Evolutionary conservation across 2,113 vertebrate species (phyloP).

Genomic region (Sinocyclocheilus grahami): DNA sequence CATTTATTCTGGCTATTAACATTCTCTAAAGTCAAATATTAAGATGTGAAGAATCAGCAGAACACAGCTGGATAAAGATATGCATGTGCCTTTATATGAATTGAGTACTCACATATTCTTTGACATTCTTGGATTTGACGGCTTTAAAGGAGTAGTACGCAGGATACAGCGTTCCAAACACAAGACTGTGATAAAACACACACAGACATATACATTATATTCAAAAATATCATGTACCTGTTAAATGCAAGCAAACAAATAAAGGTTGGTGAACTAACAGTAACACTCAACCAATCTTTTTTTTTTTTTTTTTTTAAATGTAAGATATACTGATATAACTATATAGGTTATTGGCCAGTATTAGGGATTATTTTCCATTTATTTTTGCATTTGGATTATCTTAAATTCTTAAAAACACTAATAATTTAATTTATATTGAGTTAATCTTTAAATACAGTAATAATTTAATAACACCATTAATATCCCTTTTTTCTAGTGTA

Average conservation of each 20-base stretch:
- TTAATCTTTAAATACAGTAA: neutral
- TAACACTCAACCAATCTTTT: no score
- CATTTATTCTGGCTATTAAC: neutral
- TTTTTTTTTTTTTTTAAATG: no score
- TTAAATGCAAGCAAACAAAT: neutral
- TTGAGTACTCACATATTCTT: conserved; percentile 85
- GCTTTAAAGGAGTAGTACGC: conserved; percentile 90
- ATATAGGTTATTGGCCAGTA: neutral
- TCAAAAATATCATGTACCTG: neutral
- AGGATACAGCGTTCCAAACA: conserved; percentile 87
- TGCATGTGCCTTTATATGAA: neutral
- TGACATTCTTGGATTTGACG: conserved; percentile 87
- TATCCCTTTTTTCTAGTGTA: no score
- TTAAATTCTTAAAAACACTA: no score
- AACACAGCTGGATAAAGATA: neutral
- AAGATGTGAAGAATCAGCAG: neutral
- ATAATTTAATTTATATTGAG: no score
- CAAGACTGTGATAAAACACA: conserved; percentile 71
- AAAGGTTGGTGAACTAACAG: no score
- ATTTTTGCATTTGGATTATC: neutral
- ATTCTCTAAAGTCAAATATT: conserved; percentile 6
- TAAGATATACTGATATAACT: no score
- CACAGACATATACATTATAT: neutral
- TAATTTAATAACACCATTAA: neutral
- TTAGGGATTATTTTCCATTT: neutral